phyloP scores from a whole-genome alignment of 2,113 vertebrate species.

The Hypanus sabinus region DNA sequence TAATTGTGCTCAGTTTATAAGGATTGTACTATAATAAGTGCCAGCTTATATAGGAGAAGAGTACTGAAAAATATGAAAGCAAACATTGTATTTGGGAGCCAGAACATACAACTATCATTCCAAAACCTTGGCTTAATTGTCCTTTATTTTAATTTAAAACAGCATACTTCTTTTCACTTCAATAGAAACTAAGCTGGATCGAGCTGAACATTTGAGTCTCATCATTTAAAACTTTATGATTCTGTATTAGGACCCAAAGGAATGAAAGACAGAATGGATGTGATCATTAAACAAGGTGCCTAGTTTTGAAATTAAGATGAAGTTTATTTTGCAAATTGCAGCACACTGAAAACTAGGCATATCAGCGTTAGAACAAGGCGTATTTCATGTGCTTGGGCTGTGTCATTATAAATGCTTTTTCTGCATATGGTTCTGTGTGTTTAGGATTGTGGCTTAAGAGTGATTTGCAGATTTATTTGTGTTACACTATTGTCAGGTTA shows the following conservation, averaged over 20 bases:
- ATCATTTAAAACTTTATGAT: neutral
- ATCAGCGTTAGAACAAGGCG: neutral
- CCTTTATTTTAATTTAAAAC: neutral
- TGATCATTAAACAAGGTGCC: neutral
- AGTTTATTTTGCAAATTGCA: neutral
- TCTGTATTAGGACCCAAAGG: neutral
- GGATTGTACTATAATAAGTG: neutral
- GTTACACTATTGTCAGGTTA: neutral
- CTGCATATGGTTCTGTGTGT: neutral
- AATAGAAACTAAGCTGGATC: neutral
- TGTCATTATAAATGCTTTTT: neutral
- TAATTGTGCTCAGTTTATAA: neutral
- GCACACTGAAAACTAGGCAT: neutral
- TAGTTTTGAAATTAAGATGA: neutral
- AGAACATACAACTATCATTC: neutral
- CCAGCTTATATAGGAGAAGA: neutral
- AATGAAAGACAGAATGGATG: constrained; percentile 4
- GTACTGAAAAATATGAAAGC: neutral
- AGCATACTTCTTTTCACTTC: neutral
- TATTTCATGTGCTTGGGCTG: neutral
- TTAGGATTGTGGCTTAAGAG: neutral
- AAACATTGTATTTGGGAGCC: neutral
- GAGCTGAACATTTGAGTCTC: neutral
- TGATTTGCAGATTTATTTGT: neutral
- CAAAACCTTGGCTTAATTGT: neutral